Evolutionary conservation across 2,888 invertebrate genomes (phyloP).

Genomic region (Cerastis rubricosa): DNA sequence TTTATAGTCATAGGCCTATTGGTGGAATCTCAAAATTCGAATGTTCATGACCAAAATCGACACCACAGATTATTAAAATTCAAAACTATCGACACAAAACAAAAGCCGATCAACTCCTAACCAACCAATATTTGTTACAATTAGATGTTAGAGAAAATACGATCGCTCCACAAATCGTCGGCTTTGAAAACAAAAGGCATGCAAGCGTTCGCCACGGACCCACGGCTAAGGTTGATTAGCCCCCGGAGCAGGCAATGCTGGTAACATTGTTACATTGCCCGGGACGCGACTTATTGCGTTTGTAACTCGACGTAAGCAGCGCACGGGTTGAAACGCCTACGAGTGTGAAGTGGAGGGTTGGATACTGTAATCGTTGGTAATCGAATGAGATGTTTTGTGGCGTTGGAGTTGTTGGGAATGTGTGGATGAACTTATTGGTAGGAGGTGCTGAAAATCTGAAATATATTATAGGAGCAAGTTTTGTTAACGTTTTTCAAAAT

Average conservation of each 20-base stretch:
- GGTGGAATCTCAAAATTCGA: not conserved
- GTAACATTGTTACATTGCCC: conserved; percentile 43
- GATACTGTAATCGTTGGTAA: conserved; percentile 40
- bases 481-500: not conserved
- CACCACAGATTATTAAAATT: not conserved
- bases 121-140: conserved; percentile 50
- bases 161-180: conserved; percentile 60
- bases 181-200: conserved; percentile 74
- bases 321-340: conserved; percentile 53
- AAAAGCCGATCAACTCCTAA: conserved; percentile 21
- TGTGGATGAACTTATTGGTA: not conserved
- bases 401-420: not conserved
- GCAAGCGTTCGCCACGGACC: conserved; percentile 67
- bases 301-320: conserved; percentile 53
- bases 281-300: conserved; percentile 68
- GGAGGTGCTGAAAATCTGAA: not conserved
- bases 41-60: not conserved
- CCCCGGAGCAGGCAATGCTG: conserved; percentile 74
- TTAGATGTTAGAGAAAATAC: conserved; percentile 54
- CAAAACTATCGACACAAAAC: conserved; percentile 7
- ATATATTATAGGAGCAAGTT: not conserved
- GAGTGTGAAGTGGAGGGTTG: conserved; percentile 52
- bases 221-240: conserved; percentile 70
- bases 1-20: not conserved
- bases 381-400: conserved; percentile 37